Conservation (phyloP, 2,797 vertebrate species). For the Mareca penelope region DNA sequence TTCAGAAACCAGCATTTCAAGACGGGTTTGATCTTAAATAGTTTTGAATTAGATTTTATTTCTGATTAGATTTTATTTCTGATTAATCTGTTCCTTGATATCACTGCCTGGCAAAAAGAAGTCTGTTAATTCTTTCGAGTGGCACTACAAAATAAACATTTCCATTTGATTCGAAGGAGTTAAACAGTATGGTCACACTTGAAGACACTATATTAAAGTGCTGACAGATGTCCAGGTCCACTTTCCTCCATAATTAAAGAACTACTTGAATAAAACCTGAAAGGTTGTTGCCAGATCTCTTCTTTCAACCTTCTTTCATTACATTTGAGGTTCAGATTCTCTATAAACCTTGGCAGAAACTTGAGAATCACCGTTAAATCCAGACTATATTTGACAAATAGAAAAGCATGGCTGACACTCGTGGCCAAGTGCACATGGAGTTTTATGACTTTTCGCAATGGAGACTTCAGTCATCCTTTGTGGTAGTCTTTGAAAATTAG, state of each 20-base stretch:
- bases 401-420: background rate
- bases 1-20: background rate
- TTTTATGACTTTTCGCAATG: background rate
- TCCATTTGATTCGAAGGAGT: slow-evolving; percentile 57
- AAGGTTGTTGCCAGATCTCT: slow-evolving; percentile 75
- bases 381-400: background rate
- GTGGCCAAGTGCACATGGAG: background rate
- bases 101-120: background rate
- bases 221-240: slow-evolving; percentile 79
- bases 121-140: background rate
- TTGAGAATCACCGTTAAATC: slow-evolving; percentile 57
- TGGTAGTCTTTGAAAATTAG: background rate
- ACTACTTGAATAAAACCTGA: slow-evolving; percentile 70
- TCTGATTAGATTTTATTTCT: background rate
- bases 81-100: background rate
- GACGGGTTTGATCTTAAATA: background rate
- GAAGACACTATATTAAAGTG: slow-evolving; percentile 76
- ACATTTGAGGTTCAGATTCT: slow-evolving; percentile 73
- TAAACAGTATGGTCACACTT: slow-evolving; percentile 58
- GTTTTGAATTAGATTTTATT: background rate
- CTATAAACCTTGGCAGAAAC: slow-evolving; percentile 76
- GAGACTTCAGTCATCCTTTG: background rate
- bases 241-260: slow-evolving; percentile 77
- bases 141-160: slow-evolving; percentile 14
- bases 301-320: slow-evolving; percentile 88